Evolutionary conservation across 2,113 vertebrate genomes (phyloP).

Genomic region (Ceyx melanurus): DNA sequence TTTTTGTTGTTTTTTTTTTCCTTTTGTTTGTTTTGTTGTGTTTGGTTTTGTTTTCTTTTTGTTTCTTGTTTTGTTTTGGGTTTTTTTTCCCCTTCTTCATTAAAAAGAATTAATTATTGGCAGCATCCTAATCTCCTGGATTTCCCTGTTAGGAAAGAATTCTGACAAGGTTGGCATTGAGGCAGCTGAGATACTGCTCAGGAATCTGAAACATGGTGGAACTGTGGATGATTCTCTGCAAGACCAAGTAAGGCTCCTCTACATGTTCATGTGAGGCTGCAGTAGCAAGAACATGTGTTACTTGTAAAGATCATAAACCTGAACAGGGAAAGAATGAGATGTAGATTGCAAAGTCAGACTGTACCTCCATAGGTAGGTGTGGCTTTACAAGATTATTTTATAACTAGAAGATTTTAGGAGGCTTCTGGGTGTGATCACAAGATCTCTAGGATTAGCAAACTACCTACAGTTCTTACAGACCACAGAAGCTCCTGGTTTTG

Average conservation of each 20-base stretch:
- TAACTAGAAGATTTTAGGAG: not conserved
- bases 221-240: conserved; percentile 96
- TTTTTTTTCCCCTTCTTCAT: no score
- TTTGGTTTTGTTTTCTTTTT: not conserved
- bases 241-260: conserved; percentile 85
- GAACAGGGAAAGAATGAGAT: not conserved
- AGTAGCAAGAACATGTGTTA: not conserved
- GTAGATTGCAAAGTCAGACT: not conserved
- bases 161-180: conserved; percentile 92
- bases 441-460: not conserved
- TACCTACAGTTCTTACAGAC: not conserved
- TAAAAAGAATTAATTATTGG: not conserved
- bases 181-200: conserved; percentile 92
- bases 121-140: not conserved
- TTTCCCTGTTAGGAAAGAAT: conserved; percentile 80
- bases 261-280: not conserved
- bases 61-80: not conserved
- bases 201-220: conserved; percentile 91
- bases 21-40: no score
- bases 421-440: not conserved
- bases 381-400: not conserved
- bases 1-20: no score
- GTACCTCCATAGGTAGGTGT: not conserved
- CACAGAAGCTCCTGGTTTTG: not conserved
- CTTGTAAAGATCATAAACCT: not conserved